Base-by-base conservation (phyloP, 1,140 invertebrate genomes). In the Sipha flava region DNA sequence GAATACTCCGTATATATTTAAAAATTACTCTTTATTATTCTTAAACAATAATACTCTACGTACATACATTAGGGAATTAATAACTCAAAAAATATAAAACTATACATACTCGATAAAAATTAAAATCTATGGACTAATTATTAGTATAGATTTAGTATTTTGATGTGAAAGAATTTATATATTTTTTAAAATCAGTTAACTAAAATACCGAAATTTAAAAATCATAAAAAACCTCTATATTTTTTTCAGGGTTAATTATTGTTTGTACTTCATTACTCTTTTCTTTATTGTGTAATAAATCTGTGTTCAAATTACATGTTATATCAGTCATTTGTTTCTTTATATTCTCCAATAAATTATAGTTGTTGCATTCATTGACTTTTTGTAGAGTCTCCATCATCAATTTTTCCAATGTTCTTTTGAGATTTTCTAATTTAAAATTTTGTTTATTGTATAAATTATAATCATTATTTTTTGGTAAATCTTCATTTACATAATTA, bases 381-480 rank as follows among this genome's bases (percentile, higher is more conserved):
- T 45, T 7, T 26, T 26, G 23, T 16, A 68, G 1, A 6, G 66
- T 47, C 0, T 29, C 9, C 6, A n/a, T 18, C 16, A 70, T 47
- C 2, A 70, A 31, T 80, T 93, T 89, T 86, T 99, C 96, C 82
- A 98, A 85, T 85, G 94, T 96, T 29, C 88, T 87, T 54, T 70
- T 81, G 34, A 66, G 10, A 52, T 79, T 75, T 34, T 79, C 82
- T 34, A 37, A 49, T 23, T 49, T 59, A 37, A 80, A 82, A 70
- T 82, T 83, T 10, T 72, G 79, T 14, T 14, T 45, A 49, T 49
- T 49, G 1, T n/a, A 0, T 49, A 45, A 10, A 10, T 29, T n/a
- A n/a, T n/a, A 9, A 18, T 45, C 21, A 26, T 68, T 68, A 14
- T 45, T 16, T 68, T 26, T 0, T 45, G 40, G n/a, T 0, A 43